Evolutionary conservation across 2,888 invertebrate species (phyloP), one percentile per base, ranked within the genome.

Genomic region (Tachina grossa): DNA sequence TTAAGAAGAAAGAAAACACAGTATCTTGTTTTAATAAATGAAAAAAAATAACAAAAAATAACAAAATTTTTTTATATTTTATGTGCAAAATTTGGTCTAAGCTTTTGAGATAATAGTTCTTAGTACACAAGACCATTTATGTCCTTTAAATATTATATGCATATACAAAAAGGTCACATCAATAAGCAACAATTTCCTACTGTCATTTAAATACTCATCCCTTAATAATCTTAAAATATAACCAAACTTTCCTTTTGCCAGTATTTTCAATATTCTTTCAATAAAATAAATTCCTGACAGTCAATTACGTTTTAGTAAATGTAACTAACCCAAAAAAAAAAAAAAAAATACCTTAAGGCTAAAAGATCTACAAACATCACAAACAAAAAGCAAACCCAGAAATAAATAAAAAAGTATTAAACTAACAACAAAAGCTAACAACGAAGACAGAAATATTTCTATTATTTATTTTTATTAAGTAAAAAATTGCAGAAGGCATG

Each of bases 231-330:
- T 66, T 39, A 65, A 66, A 66, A 39, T 49, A 61, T 79, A 57
- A 49, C 19, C 22, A 11, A 10, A 1, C 14, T 16, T 69, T 13
- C 9, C 39, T 11, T 4, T 6, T 43, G 31, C 19, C 16, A 45
- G 14, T 53, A 69, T 59, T 57, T 49, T n/a, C 43, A 68, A 61
- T 53, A 55, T 55, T 41, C 63, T 43, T 68, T 57, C 65, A 69
- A 63, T 43, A 75, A 51, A 80, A 84, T 57, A 84, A 75, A 82
- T 84, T 80, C 75, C 84, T 76, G 75, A 80, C 71, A 84, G 75
- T 84, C 80, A 84, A 84, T 84, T 84, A 84, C 84, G 71, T 75
- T 83, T 75, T 68, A 66, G 77, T 68, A 75, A 69, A 84, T 51
- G 71, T 79, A 84, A 84, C 84, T 75, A 76, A 80, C 45, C 80